Evolutionary conservation across 2,797 vertebrate genomes (phyloP).

Genomic region (Poecilia picta): DNA sequence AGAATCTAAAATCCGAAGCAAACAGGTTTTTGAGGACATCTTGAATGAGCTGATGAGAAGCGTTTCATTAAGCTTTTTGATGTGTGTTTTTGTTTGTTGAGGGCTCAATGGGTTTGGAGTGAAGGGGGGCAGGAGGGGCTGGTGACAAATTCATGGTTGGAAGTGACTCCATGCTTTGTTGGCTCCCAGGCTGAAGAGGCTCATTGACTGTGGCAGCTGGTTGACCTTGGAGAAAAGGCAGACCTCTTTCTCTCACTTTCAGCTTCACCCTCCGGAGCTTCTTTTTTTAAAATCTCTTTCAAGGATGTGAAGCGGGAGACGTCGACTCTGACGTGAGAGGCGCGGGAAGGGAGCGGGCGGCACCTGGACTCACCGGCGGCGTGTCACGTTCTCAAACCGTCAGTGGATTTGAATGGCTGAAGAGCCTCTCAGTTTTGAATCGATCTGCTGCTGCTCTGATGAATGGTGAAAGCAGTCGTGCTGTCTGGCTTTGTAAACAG

Average conservation of each 20-base stretch:
- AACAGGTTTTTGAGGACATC: slow-evolving; percentile 35
- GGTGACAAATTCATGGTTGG: slow-evolving; percentile 37
- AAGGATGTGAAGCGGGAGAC: slow-evolving; percentile 50
- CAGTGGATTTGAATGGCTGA: slow-evolving; percentile 22
- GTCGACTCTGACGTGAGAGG: slow-evolving; percentile 45
- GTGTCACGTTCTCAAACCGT: slow-evolving; percentile 8
- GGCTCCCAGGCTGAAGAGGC: slow-evolving; percentile 59
- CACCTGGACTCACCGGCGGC: slow-evolving; percentile 39
- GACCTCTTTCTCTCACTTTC: slow-evolving; percentile 63
- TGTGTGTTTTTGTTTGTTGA: slow-evolving; percentile 20
- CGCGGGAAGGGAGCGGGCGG: slow-evolving; percentile 17
- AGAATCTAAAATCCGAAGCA: slow-evolving; percentile 10
- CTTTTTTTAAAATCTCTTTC: slow-evolving; percentile 2
- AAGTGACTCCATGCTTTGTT: slow-evolving; percentile 54
- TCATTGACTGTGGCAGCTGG: slow-evolving; percentile 65
- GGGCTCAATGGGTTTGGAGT: background rate
- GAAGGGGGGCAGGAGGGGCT: slow-evolving; percentile 14
- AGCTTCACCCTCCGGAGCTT: slow-evolving; percentile 38
- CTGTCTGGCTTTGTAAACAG: slow-evolving; percentile 14
- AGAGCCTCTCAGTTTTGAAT: slow-evolving; percentile 26
- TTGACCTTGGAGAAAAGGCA: slow-evolving; percentile 67
- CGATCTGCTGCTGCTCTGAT: slow-evolving; percentile 7
- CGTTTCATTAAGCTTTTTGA: slow-evolving; percentile 35
- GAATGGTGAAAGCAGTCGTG: slow-evolving; percentile 17
- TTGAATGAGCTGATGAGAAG: slow-evolving; percentile 44